These are phyloP conservation scores for Caenorhabditis plicata DNA, from an alignment of 2,888 invertebrate genomes.

Conservation along the genomic window DNA sequence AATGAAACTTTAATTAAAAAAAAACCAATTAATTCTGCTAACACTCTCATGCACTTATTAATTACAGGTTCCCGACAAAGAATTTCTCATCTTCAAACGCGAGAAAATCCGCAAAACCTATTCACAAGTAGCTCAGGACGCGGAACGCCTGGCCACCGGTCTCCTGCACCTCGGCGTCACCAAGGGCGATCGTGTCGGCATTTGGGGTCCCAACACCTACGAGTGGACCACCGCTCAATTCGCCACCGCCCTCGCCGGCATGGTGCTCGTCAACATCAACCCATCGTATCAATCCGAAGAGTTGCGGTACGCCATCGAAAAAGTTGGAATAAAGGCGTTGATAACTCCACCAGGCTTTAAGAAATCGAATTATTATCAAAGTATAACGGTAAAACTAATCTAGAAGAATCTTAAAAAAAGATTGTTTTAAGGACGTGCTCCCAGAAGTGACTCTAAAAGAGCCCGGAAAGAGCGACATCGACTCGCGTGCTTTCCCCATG, in stretches of 20 bases:
- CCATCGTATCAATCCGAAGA: slow-evolving; percentile 76
- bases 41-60: not conserved
- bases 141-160: slow-evolving; percentile 78
- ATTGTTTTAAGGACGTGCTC: slow-evolving; percentile 47
- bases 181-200: slow-evolving; percentile 77
- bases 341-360: slow-evolving; percentile 74
- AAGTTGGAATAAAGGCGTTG: slow-evolving; percentile 73
- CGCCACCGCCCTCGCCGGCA: slow-evolving; percentile 76
- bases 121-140: slow-evolving; percentile 65
- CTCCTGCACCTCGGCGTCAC: slow-evolving; percentile 75
- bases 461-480: slow-evolving; percentile 50
- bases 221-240: slow-evolving; percentile 79
- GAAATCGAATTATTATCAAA: slow-evolving; percentile 73
- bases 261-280: slow-evolving; percentile 78
- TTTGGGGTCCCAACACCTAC: slow-evolving; percentile 78
- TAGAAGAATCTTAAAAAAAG: not conserved
- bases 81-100: slow-evolving; percentile 62
- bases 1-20: no score
- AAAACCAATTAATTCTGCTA: no score
- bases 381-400: no score
- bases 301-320: slow-evolving; percentile 75
- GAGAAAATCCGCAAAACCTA: slow-evolving; percentile 60
- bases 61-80: slow-evolving; percentile 47
- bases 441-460: slow-evolving; percentile 54
- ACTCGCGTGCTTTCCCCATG: slow-evolving; percentile 49